Evolutionary conservation across 2,888 invertebrate genomes (phyloP).

Genomic region (Antheraea assamensis): DNA sequence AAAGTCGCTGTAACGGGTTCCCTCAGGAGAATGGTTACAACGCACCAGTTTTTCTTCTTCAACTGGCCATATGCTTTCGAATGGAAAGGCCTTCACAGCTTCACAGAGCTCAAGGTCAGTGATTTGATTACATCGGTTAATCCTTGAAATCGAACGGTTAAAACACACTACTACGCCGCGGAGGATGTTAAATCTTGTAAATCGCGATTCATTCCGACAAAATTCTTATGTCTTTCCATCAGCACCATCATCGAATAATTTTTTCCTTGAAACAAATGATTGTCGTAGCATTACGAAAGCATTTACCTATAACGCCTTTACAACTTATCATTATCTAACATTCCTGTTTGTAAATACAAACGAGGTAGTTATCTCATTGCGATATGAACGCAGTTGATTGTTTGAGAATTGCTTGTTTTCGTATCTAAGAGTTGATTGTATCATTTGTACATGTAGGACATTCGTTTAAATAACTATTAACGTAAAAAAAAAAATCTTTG

Average conservation of each 20-base stretch:
- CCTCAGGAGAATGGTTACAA: too few relatives aligned
- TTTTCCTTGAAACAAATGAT: background rate
- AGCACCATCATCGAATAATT: background rate
- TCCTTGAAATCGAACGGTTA: too few relatives aligned
- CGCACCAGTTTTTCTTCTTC: too few relatives aligned
- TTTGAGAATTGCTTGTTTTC: background rate
- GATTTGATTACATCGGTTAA: too few relatives aligned
- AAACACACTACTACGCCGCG: too few relatives aligned
- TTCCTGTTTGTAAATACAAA: conserved; percentile 1
- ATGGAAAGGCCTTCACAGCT: too few relatives aligned
- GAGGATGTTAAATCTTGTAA: too few relatives aligned
- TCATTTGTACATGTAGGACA: background rate
- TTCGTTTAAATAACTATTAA: background rate
- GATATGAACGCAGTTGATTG: background rate
- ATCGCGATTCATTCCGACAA: too few relatives aligned
- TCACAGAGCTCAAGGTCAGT: too few relatives aligned
- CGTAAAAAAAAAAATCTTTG: background rate
- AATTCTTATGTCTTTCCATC: background rate
- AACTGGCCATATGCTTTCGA: too few relatives aligned
- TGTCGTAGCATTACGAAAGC: background rate
- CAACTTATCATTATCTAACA: background rate
- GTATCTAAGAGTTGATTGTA: background rate
- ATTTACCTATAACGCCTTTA: background rate
- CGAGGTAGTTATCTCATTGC: background rate
- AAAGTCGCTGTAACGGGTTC: too few relatives aligned